Evolutionary conservation across 2,888 invertebrate species (phyloP).

Genomic region (Hypomecis punctinalis): DNA sequence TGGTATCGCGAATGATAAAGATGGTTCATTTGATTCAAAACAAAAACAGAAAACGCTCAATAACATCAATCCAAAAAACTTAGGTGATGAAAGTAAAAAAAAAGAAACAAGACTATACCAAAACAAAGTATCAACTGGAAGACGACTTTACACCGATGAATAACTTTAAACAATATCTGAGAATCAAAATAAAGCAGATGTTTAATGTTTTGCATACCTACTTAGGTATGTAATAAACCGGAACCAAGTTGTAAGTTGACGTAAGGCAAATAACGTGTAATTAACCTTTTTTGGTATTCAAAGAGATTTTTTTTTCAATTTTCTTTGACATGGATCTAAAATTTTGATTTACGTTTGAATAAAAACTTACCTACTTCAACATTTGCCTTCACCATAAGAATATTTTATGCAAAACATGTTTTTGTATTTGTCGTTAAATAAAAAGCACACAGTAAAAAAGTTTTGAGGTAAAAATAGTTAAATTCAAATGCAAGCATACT

Average conservation of each 20-base stretch:
- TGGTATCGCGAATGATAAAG: too few species aligned
- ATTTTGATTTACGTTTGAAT: background rate
- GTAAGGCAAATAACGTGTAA: conserved; percentile 4
- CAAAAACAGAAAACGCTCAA: too few species aligned
- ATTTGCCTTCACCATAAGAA: too few species aligned
- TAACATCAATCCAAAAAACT: too few species aligned
- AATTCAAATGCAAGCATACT: too few species aligned
- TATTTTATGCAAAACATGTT: background rate
- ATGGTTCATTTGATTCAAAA: too few species aligned
- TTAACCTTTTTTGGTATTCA: conserved; percentile 18
- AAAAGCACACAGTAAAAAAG: too few species aligned
- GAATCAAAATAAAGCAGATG: conserved; percentile 9
- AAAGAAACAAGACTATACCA: too few species aligned
- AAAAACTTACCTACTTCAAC: background rate
- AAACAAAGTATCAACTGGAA: too few species aligned
- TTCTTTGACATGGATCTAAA: background rate
- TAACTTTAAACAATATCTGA: background rate
- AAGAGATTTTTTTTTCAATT: conserved; percentile 6
- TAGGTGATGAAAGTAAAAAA: too few species aligned
- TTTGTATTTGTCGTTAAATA: background rate
- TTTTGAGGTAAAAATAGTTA: too few species aligned
- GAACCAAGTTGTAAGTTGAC: conserved; percentile 23
- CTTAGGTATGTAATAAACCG: conserved; percentile 22
- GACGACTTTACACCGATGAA: background rate
- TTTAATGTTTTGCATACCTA: too few species aligned